Conservation (phyloP, 2,113 vertebrate species). For the Odocoileus virginianus region DNA sequence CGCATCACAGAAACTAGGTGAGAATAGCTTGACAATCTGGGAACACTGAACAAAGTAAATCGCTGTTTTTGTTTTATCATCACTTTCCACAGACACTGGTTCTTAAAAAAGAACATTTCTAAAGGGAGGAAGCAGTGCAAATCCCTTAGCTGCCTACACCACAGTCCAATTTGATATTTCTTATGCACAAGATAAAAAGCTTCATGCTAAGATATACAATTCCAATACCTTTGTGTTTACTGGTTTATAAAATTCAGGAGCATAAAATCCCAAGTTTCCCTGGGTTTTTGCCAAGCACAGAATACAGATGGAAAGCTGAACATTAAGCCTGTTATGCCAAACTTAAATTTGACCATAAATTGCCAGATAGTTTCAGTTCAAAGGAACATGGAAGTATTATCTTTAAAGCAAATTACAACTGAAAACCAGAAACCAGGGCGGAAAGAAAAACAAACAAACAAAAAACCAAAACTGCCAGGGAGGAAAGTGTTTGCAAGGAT, state of each 20-base stretch:
- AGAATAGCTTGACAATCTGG: slow-evolving; percentile 1
- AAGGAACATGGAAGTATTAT: slow-evolving; percentile 58
- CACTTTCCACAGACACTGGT: slow-evolving; percentile 35
- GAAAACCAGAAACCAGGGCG: slow-evolving; percentile 36
- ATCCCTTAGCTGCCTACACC: slow-evolving; percentile 22
- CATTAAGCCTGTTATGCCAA: slow-evolving; percentile 64
- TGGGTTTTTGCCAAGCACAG: slow-evolving; percentile 56
- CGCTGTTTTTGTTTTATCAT: slow-evolving; percentile 54
- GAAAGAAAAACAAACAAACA: background rate
- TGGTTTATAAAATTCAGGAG: slow-evolving; percentile 66
- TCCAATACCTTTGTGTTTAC: slow-evolving; percentile 67
- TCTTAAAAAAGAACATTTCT: slow-evolving; percentile 62
- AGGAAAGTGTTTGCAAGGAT: slow-evolving; percentile 37
- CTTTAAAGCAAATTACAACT: slow-evolving; percentile 61
- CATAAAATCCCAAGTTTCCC: slow-evolving; percentile 66
- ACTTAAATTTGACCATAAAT: slow-evolving; percentile 72
- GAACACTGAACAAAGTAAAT: background rate
- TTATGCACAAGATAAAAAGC: slow-evolving; percentile 67
- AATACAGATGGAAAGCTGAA: slow-evolving; percentile 66
- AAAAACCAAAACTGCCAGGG: background rate
- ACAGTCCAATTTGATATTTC: slow-evolving; percentile 63
- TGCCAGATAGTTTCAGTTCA: slow-evolving; percentile 61
- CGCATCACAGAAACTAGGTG: background rate
- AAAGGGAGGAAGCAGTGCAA: slow-evolving; percentile 42
- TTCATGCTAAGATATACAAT: slow-evolving; percentile 70